Evolutionary conservation across 1,140 invertebrate species (phyloP).

Genomic region (Cyrtorhinus lividipennis): DNA sequence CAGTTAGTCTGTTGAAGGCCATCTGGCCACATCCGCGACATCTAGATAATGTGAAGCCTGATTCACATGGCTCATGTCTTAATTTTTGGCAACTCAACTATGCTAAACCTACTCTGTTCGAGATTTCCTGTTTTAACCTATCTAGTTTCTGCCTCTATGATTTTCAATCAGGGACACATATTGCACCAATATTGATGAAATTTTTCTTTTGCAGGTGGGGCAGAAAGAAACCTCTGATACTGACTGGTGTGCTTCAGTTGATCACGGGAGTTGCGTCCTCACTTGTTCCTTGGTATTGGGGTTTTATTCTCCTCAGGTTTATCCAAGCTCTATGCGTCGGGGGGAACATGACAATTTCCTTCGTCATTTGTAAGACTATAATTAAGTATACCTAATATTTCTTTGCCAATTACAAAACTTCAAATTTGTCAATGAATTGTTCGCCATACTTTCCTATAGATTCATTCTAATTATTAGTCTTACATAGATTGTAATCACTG

Average conservation of each 20-base stretch:
- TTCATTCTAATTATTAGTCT: neutral
- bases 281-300: conserved; percentile 35
- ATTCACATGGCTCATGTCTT: no score
- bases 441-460: no score
- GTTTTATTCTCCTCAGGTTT: conserved; percentile 35
- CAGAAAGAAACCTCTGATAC: conserved; percentile 54
- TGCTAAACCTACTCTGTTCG: no score
- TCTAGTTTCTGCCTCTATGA: no score
- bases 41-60: neutral
- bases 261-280: conserved; percentile 38
- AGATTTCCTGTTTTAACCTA: no score
- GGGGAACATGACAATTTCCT: conserved; percentile 57
- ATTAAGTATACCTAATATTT: no score
- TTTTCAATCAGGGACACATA: no score
- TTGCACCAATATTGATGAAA: no score
- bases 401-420: neutral
- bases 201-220: conserved; percentile 50
- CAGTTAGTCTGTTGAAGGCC: no score
- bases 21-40: no score
- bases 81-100: no score
- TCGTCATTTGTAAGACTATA: conserved; percentile 36
- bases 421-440: no score
- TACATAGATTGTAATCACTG: neutral
- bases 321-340: conserved; percentile 39
- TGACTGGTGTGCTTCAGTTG: conserved; percentile 50